A percentile compares a stretch with the other conserved stretches of the same genome.
Conservation (phyloP, 2,888 invertebrate species). For the Furcula furcula region DNA sequence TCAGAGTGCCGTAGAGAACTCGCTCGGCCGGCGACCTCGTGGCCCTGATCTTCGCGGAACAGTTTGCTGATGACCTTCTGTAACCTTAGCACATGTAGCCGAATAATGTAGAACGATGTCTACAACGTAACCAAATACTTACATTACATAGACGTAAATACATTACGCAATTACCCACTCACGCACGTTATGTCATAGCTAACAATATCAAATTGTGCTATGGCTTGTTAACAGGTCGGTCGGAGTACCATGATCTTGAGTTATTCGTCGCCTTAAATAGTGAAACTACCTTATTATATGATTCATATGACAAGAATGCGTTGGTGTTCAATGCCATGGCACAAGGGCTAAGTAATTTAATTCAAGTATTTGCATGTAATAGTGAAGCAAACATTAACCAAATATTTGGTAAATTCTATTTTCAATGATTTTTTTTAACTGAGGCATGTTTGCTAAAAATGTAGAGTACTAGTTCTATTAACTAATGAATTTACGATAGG, state of each 20-base stretch:
- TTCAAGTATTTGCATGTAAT: conserved; percentile 5
- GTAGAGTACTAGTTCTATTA: no score
- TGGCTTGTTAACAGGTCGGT: conserved; percentile 21
- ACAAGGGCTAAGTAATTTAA: conserved; percentile 18
- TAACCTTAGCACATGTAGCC: conserved; percentile 28
- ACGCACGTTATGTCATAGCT: conserved; percentile 16
- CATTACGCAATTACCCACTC: conserved; percentile 6
- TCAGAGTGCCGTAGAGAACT: conserved; percentile 44
- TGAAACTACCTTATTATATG: conserved; percentile 41
- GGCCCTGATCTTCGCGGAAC: conserved; percentile 73
- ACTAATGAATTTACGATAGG: no score
- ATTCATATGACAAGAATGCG: conserved; percentile 35
- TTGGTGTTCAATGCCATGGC: conserved; percentile 44
- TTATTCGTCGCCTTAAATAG: conserved; percentile 38
- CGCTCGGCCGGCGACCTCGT: conserved; percentile 62
- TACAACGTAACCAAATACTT: conserved; percentile 5
- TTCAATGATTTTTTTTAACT: no score
- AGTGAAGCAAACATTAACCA: conserved; percentile 13
- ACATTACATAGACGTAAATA: conserved; percentile 1
- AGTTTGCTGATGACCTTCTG: conserved; percentile 38
- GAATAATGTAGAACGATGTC: conserved; percentile 7
- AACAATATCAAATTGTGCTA: conserved; percentile 18
- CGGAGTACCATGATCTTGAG: conserved; percentile 36
- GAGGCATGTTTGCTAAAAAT: no score
- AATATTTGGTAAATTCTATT: conserved; percentile 15